phyloP scores from a whole-genome alignment of 1,140 invertebrate genomes.

The Dreissena rostriformis region DNA sequence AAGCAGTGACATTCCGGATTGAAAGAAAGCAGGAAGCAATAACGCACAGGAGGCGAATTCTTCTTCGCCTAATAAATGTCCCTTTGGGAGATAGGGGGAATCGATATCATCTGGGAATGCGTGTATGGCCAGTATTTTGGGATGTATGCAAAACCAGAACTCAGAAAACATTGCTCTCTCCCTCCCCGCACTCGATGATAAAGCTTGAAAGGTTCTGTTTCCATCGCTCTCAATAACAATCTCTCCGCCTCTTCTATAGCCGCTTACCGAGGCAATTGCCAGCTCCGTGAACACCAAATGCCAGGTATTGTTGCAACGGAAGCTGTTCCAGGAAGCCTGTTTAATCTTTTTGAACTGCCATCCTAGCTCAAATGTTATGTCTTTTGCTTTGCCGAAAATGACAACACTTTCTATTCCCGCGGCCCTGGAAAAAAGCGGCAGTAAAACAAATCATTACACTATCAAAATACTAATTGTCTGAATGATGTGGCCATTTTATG shows the following conservation, averaged over 20 bases:
- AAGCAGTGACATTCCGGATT: not conserved
- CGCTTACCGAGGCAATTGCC: not conserved
- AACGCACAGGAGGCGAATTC: not conserved
- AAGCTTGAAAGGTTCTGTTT: not conserved
- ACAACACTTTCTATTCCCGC: not conserved
- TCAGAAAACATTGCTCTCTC: not conserved
- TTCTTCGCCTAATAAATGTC: not conserved
- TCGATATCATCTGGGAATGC: not conserved
- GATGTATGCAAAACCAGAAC: constrained; percentile 1
- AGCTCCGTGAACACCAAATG: not conserved
- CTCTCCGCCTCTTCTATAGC: not conserved
- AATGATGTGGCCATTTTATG: too few species aligned
- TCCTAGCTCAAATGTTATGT: not conserved
- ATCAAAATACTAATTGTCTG: too few species aligned
- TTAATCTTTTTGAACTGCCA: not conserved
- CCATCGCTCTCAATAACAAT: not conserved
- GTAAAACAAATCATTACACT: too few species aligned
- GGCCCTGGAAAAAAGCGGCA: too few species aligned
- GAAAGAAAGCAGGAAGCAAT: not conserved
- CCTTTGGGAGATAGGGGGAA: not conserved
- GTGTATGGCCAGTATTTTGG: not conserved
- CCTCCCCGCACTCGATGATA: not conserved
- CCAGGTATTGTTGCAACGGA: constrained; percentile 1
- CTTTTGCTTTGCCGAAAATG: not conserved
- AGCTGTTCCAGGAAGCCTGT: not conserved